Evolutionary conservation across 2,888 invertebrate genomes (phyloP).

Genomic region (Zele albiditarsus): DNA sequence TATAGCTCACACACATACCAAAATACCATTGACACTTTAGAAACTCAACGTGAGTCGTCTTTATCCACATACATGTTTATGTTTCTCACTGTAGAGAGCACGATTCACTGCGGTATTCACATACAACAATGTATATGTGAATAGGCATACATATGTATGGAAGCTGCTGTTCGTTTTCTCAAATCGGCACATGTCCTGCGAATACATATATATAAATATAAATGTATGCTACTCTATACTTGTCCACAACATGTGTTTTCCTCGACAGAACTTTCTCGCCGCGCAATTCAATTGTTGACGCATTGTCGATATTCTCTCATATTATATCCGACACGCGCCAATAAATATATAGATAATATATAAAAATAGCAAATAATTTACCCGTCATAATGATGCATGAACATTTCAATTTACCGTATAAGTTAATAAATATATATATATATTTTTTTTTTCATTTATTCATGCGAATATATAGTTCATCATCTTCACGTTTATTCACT

Average conservation of each 20-base stretch:
- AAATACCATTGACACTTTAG: slow-evolving; percentile 20
- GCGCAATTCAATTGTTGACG: slow-evolving; percentile 25
- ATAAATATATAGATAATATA: slow-evolving; percentile 15
- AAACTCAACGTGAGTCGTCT: slow-evolving; percentile 7
- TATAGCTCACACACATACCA: background rate
- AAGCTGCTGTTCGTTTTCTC: background rate
- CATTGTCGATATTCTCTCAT: slow-evolving; percentile 27
- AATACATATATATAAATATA: background rate
- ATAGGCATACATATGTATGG: background rate
- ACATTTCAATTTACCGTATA: background rate
- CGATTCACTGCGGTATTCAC: background rate
- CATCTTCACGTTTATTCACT: background rate
- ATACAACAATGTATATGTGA: background rate
- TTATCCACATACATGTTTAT: background rate
- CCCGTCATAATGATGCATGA: background rate
- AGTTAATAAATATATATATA: background rate
- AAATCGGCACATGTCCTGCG: slow-evolving; percentile 19
- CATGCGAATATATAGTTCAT: background rate
- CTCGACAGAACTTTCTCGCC: slow-evolving; percentile 25
- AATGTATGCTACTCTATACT: background rate
- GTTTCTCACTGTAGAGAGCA: background rate
- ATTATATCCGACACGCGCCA: slow-evolving; percentile 9
- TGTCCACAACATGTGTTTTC: slow-evolving; percentile 9
- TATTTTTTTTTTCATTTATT: background rate
- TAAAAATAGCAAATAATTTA: background rate